Percentiles rank a stretch among this genome's conserved stretches.
phyloP scores from a whole-genome alignment of 2,888 invertebrate species.

The Pollenia angustigena region DNA sequence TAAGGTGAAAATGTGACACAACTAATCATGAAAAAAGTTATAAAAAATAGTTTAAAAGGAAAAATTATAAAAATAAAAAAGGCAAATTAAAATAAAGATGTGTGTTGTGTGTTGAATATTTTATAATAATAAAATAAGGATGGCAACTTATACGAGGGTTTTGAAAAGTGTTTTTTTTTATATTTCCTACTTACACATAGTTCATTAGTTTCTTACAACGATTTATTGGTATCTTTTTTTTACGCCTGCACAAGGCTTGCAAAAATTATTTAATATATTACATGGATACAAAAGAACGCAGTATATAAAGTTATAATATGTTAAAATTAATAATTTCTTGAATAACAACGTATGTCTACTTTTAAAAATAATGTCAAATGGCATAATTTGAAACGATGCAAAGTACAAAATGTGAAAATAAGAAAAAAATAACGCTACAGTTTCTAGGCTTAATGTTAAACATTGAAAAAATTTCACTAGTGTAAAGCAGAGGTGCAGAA shows the following conservation, averaged over 20 bases:
- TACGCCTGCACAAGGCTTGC: constrained; percentile 39
- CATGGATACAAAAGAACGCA: constrained; percentile 20
- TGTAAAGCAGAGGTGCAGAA: no score
- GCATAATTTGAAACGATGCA: no score
- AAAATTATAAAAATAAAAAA: neutral
- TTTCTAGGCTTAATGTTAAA: no score
- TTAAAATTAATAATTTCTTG: no score
- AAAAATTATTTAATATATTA: constrained; percentile 33
- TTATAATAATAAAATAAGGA: constrained; percentile 33
- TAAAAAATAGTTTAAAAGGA: neutral
- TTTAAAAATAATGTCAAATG: no score
- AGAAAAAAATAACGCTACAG: no score
- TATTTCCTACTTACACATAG: constrained; percentile 13
- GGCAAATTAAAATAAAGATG: neutral
- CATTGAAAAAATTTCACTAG: no score
- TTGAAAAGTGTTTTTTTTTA: constrained; percentile 17
- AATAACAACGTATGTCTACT: no score
- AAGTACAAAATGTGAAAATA: no score
- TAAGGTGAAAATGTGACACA: constrained; percentile 57
- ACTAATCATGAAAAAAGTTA: constrained; percentile 18
- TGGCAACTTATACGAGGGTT: constrained; percentile 1
- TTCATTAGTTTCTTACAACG: constrained; percentile 47
- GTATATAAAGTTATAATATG: neutral
- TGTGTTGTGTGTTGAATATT: constrained; percentile 15
- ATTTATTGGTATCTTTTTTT: constrained; percentile 31